phyloP scores from a whole-genome alignment of 2,797 vertebrate species.

The Neosilurus hyrtlii region DNA sequence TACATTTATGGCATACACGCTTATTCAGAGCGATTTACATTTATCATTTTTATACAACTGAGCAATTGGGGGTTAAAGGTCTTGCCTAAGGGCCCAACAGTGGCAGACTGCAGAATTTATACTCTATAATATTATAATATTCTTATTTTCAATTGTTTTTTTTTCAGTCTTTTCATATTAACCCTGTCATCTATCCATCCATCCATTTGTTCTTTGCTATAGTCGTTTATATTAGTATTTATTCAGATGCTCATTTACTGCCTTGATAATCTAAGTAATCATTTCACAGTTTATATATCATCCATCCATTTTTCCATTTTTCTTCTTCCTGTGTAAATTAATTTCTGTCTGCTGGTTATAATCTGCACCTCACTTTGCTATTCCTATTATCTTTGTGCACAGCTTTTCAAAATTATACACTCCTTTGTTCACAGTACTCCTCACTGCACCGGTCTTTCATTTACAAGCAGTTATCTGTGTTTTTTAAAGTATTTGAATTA shows the following conservation, averaged over 20 bases:
- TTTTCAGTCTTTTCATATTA: not conserved
- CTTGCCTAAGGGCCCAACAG: no score
- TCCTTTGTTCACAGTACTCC: conserved; percentile 10
- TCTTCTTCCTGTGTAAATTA: not conserved
- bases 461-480: conserved; percentile 20
- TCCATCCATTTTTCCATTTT: not conserved
- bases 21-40: no score
- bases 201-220: not conserved
- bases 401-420: conserved; percentile 1
- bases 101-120: no score
- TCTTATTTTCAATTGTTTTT: not conserved
- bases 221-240: not conserved
- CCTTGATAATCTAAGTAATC: not conserved
- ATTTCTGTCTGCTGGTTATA: not conserved
- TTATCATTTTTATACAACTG: no score
- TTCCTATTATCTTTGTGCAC: conserved; percentile 14
- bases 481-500: not conserved
- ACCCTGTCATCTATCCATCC: not conserved
- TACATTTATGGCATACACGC: no score
- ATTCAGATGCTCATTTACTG: not conserved
- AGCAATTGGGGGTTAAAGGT: no score
- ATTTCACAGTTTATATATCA: not conserved
- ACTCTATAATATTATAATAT: not conserved
- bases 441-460: not conserved
- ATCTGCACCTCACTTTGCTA: not conserved